phyloP scores from a whole-genome alignment of 2,888 invertebrate genomes.

The Metellina segmentata region DNA sequence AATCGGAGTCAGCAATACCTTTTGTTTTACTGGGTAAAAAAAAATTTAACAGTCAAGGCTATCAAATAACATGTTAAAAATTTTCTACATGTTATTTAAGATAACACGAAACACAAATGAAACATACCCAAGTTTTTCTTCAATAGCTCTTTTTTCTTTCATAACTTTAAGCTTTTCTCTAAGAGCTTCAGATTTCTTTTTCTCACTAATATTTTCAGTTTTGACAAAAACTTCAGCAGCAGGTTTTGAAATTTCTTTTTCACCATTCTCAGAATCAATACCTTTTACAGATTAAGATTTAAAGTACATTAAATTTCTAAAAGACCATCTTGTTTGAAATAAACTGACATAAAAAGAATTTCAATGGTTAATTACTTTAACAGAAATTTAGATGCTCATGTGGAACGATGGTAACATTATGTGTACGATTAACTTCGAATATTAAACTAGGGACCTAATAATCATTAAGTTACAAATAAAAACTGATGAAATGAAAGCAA shows the following conservation, averaged over 20 bases:
- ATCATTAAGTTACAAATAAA: no score
- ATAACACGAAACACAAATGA: neutral
- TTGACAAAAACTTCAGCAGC: constrained; percentile 85
- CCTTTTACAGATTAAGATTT: neutral
- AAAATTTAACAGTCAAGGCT: neutral
- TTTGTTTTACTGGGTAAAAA: constrained; percentile 65
- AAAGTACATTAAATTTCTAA: neutral
- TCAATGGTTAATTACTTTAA: no score
- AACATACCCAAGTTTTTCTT: constrained; percentile 85
- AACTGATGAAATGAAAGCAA: no score
- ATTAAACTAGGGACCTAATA: no score
- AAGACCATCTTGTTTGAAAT: no score
- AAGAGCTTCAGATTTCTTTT: constrained; percentile 89
- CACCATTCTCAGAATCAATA: constrained; percentile 79
- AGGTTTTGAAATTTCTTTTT: constrained; percentile 83
- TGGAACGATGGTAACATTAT: no score
- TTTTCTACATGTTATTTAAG: neutral
- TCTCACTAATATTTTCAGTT: constrained; percentile 83
- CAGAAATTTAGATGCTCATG: no score
- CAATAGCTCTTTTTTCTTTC: constrained; percentile 89
- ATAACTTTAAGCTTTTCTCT: constrained; percentile 89
- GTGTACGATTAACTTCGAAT: no score
- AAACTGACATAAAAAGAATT: no score
- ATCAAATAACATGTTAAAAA: neutral
- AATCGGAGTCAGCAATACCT: constrained; percentile 83